Base-by-base conservation (phyloP, 53 echinoderm and acorn worm species). In the Patiria pectinifera region DNA sequence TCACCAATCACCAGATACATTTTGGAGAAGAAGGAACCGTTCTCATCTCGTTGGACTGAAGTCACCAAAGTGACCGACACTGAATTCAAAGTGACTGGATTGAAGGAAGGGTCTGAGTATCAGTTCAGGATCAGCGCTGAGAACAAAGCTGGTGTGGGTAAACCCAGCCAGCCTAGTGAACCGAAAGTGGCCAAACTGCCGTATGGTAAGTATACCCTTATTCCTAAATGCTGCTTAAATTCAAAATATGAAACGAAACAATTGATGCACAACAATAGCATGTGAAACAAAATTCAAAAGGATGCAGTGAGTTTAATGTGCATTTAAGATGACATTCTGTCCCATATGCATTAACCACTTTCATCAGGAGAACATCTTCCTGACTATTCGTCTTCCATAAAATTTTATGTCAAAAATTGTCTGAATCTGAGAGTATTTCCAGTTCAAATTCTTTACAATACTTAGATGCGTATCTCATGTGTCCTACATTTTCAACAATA, bases 91-190 rank as follows among this genome's bases (percentile, higher is more conserved):
- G 89, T 99, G 45, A 89, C 78, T 19, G 96, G 95, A 84, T 92
- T 99, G 45, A 93, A 82, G 59, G 97, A 99, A 71, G 99, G 99
- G 49, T 89, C 93, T 7, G 94, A 92, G 76, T 99, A 99, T 87
- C 89, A 95, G 79, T 99, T 99, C 75, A 93, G 99, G 80, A 97
- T 99, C 91, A 95, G 96, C 18, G 99, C 99, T 78, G 96, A 99
- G 91, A 99, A 99, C 78, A 95, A 94, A 44, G 99, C 99, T 47
- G 99, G 99, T 45, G 94, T 99, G 1, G 99, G 99, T 7, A 95
- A 99, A 62, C 96, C 97, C 18, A 99, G 99, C 80, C 89, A 94
- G 23, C 92, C 96, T 25, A 97, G 96, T 12, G 89, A 92, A 63
- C 91, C 96, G 44, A 94, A 88, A 61, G 95, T 94, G 63, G 99